Conservation (phyloP, 2,113 vertebrate genomes). For the Osmerus eperlanus region DNA sequence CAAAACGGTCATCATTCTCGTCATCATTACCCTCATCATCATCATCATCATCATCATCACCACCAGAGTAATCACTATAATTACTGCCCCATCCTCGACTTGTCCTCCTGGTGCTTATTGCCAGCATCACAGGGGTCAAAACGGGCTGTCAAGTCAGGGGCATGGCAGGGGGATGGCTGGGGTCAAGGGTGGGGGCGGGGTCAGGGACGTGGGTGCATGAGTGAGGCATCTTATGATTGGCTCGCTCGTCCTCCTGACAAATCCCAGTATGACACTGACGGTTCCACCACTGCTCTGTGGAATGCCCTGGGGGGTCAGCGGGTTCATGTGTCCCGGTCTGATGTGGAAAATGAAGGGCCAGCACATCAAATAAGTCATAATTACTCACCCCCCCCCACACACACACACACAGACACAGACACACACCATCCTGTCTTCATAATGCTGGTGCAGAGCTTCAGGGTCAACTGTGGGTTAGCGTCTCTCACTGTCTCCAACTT, state of each 20-base stretch:
- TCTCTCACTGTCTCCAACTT: slow-evolving; percentile 13
- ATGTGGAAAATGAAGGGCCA: slow-evolving; percentile 36
- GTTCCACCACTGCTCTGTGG: slow-evolving; percentile 10
- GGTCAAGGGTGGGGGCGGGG: too few species aligned
- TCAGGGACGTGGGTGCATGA: too few species aligned
- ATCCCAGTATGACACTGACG: not conserved
- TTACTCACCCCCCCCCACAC: slow-evolving; percentile 3
- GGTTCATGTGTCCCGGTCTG: slow-evolving; percentile 25
- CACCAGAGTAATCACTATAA: not conserved
- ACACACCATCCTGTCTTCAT: slow-evolving; percentile 18
- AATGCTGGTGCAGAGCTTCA: slow-evolving; percentile 7
- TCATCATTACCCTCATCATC: not conserved
- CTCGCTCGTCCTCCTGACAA: not conserved
- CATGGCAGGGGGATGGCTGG: too few species aligned
- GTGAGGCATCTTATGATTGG: too few species aligned
- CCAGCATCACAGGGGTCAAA: too few species aligned
- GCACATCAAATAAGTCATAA: slow-evolving; percentile 47
- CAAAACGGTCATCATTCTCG: not conserved
- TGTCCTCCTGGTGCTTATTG: too few species aligned
- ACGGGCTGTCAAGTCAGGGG: too few species aligned
- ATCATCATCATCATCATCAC: not conserved
- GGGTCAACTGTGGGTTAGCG: slow-evolving; percentile 31
- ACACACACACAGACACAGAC: too few species aligned
- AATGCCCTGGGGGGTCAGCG: slow-evolving; percentile 27
- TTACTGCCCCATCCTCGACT: not conserved